These are phyloP conservation scores for Anser cygnoides DNA, from an alignment of 2,113 vertebrate species.

Conservation along the genomic window DNA sequence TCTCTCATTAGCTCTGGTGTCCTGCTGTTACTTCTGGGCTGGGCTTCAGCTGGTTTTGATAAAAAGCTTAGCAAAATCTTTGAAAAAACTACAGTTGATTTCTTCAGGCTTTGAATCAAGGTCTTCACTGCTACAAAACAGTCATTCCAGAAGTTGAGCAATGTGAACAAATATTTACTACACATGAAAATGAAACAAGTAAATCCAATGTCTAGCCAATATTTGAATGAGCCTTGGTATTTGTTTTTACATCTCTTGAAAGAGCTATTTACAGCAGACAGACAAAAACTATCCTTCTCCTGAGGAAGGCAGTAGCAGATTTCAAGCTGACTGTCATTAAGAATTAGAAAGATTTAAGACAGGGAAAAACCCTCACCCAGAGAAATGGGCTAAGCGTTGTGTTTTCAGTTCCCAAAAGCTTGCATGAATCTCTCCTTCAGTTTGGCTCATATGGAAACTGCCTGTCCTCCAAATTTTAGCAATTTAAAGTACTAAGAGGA, in stretches of 20 bases:
- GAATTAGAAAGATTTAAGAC: not conserved
- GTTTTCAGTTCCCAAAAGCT: not conserved
- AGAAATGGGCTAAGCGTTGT: not conserved
- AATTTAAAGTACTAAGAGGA: not conserved
- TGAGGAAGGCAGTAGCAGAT: not conserved
- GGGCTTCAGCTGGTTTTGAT: not conserved
- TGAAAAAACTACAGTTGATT: not conserved
- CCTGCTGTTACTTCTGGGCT: not conserved
- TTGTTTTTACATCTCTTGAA: not conserved
- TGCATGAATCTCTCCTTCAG: not conserved
- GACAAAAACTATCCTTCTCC: not conserved
- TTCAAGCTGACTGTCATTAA: not conserved
- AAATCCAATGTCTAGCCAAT: not conserved
- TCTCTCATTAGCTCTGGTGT: not conserved
- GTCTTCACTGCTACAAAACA: not conserved
- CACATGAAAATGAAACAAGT: not conserved
- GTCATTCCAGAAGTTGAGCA: not conserved
- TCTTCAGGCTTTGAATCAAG: not conserved
- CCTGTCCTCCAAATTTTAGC: not conserved
- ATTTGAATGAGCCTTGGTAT: not conserved
- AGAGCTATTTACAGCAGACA: not conserved
- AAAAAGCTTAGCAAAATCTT: not conserved
- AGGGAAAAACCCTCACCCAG: not conserved
- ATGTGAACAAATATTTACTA: slow-evolving; percentile 3
- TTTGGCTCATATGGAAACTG: not conserved